Conservation (phyloP, 2,113 vertebrate genomes). For the Aramus guarauna region DNA sequence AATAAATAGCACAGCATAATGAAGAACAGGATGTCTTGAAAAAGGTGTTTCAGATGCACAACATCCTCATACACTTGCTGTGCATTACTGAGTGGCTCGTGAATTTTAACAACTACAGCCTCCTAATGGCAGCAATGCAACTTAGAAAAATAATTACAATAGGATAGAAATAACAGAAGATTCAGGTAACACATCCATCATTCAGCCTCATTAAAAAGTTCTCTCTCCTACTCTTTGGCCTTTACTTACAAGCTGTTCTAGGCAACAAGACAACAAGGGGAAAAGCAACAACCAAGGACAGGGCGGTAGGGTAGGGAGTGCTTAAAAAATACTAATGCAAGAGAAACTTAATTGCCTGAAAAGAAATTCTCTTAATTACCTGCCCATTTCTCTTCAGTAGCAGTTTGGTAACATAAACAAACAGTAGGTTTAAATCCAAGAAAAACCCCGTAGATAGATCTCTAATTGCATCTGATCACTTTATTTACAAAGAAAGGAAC, state of each 20-base stretch:
- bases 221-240: neutral
- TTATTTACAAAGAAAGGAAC: neutral
- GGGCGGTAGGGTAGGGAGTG: fast-evolving
- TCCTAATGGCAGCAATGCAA: neutral
- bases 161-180: neutral
- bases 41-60: neutral
- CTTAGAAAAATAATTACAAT: neutral
- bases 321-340: neutral
- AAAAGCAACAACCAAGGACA: neutral
- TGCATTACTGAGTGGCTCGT: fast-evolving
- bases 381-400: neutral
- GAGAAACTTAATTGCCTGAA: neutral
- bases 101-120: neutral
- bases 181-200: neutral
- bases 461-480: neutral
- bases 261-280: neutral
- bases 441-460: neutral
- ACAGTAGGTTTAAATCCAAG: neutral
- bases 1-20: neutral
- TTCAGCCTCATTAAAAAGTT: neutral
- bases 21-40: neutral
- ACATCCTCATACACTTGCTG: neutral
- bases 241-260: neutral
- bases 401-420: neutral
- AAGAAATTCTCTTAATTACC: neutral